These are phyloP conservation scores for Trigoniulus corallinus DNA, from an alignment of 1,140 invertebrate species.

Conservation along the genomic window DNA sequence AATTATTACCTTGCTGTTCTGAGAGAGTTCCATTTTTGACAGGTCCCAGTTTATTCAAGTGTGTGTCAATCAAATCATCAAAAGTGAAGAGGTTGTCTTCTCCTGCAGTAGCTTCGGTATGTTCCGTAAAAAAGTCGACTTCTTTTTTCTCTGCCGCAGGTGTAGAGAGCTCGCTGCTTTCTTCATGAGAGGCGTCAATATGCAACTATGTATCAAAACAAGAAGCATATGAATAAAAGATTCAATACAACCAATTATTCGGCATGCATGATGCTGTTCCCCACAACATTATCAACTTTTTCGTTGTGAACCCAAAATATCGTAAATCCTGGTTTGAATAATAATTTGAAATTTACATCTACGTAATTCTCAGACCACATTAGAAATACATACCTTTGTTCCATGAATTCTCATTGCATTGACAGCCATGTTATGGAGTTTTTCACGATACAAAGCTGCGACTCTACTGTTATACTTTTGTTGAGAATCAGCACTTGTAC, in stretches of 20 bases:
- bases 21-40: too few relatives aligned
- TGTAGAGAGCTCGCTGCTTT: too few relatives aligned
- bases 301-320: too few relatives aligned
- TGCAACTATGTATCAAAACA: slow-evolving; percentile 21
- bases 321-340: too few relatives aligned
- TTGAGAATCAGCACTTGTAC: slow-evolving; percentile 75
- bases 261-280: too few relatives aligned
- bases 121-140: slow-evolving; percentile 67
- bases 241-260: too few relatives aligned
- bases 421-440: slow-evolving; percentile 53
- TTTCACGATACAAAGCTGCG: slow-evolving; percentile 80
- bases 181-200: slow-evolving; percentile 21
- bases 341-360: too few relatives aligned
- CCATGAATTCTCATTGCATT: slow-evolving; percentile 80
- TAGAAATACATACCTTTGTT: slow-evolving; percentile 46
- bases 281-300: too few relatives aligned
- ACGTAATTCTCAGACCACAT: background rate
- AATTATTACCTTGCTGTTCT: too few relatives aligned
- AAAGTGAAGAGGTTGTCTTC: background rate
- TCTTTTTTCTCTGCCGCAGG: slow-evolving; percentile 41
- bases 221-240: background rate
- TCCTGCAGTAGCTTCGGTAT: slow-evolving; percentile 17
- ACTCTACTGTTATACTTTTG: slow-evolving; percentile 96
- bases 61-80: background rate
- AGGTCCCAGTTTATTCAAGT: too few relatives aligned